These are phyloP conservation scores for Synergus japonicus DNA, from an alignment of 2,888 invertebrate species.

Conservation along the genomic window DNA sequence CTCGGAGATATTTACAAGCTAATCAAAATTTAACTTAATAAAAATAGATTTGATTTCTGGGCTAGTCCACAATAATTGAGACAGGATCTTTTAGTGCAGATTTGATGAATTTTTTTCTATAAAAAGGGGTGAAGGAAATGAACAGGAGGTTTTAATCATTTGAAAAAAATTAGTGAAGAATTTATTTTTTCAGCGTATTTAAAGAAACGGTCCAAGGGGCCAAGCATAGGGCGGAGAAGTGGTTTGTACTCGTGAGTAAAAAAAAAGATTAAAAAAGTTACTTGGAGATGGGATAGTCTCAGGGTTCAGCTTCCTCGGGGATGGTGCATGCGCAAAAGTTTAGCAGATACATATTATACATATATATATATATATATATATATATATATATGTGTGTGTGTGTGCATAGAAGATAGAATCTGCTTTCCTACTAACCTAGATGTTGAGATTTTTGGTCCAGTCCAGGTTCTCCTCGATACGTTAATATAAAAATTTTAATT, in stretches of 20 bases:
- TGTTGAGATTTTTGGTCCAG: too few species aligned
- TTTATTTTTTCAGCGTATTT: conserved; percentile 70
- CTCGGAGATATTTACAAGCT: background rate
- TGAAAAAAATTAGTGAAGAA: background rate
- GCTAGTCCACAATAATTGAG: background rate
- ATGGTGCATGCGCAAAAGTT: conserved; percentile 59
- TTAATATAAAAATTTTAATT: too few species aligned
- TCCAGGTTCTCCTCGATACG: too few species aligned
- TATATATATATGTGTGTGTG: background rate
- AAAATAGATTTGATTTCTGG: background rate
- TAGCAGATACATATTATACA: background rate
- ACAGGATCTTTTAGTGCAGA: background rate
- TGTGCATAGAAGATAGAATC: background rate
- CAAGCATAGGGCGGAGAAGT: conserved; percentile 64
- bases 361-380: background rate
- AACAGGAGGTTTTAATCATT: background rate
- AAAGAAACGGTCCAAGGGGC: conserved; percentile 64
- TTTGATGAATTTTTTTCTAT: background rate
- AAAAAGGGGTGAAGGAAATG: background rate
- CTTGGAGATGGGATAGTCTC: conserved; percentile 31
- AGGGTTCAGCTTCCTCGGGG: conserved; percentile 39
- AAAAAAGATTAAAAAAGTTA: conserved; percentile 15
- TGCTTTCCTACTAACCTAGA: conserved; percentile 31
- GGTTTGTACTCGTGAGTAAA: conserved; percentile 74
- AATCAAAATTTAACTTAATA: background rate